Evolutionary conservation across 2,113 vertebrate genomes (phyloP).

Genomic region (Bubalus kerabau): DNA sequence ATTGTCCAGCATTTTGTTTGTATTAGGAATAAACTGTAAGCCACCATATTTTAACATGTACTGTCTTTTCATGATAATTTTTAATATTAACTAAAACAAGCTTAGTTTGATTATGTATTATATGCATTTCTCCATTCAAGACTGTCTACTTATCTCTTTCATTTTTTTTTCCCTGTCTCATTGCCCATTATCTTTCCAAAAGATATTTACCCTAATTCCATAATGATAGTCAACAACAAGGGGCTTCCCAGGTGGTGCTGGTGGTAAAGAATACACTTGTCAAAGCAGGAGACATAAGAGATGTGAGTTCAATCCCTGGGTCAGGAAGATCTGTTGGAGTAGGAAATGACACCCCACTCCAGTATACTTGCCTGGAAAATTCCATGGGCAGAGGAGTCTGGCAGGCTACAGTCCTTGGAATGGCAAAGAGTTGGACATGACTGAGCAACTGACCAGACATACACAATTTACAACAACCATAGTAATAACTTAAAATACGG

Average conservation of each 20-base stretch:
- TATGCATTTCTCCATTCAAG: neutral
- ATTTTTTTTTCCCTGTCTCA: neutral
- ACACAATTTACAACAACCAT: neutral
- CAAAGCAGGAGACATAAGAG: neutral
- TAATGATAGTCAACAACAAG: neutral
- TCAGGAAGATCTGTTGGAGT: neutral
- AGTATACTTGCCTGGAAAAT: neutral
- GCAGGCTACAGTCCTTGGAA: neutral
- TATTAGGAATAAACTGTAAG: neutral
- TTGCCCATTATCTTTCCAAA: neutral
- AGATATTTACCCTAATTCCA: neutral
- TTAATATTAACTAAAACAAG: slow-evolving; percentile 11
- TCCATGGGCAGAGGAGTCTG: neutral
- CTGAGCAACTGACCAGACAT: neutral
- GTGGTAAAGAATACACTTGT: neutral
- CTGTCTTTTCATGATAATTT: neutral
- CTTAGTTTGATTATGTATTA: neutral
- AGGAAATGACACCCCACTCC: neutral
- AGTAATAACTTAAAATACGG: neutral
- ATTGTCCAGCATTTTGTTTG: neutral
- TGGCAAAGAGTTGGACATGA: neutral
- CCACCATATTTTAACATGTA: neutral
- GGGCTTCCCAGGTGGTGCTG: neutral
- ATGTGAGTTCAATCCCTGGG: neutral
- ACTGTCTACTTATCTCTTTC: neutral